Conservation (phyloP, 2,797 vertebrate genomes). For the Macroramphosus scolopax region DNA sequence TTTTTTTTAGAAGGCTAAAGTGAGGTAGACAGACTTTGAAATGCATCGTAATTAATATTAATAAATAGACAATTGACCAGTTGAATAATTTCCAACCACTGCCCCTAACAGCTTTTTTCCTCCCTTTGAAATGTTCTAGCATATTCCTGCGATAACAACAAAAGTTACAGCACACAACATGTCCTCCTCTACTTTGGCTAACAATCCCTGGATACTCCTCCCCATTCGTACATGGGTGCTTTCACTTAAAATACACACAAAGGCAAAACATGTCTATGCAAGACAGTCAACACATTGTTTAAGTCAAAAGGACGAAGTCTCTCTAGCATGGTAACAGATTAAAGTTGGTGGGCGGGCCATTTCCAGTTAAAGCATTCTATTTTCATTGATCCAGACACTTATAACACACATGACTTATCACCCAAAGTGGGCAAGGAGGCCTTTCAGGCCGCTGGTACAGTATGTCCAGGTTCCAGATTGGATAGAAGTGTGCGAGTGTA, state of each 20-base stretch:
- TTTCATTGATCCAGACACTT: conserved; percentile 69
- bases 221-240: conserved; percentile 70
- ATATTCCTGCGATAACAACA: conserved; percentile 75
- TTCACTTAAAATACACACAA: conserved; percentile 74
- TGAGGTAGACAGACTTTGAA: conserved; percentile 83
- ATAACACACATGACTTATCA: conserved; percentile 58
- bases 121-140: conserved; percentile 77
- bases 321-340: conserved; percentile 65
- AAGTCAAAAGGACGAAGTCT: conserved; percentile 65
- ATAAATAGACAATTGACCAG: conserved; percentile 76
- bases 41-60: conserved; percentile 75
- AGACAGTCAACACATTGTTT: conserved; percentile 58
- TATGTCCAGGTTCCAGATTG: conserved; percentile 65
- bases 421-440: conserved; percentile 60
- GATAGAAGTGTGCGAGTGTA: conserved; percentile 59
- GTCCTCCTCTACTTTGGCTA: conserved; percentile 80
- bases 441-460: conserved; percentile 71
- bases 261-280: conserved; percentile 64
- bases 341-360: conserved; percentile 64
- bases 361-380: conserved; percentile 78
- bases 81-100: conserved; percentile 73
- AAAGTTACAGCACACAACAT: conserved; percentile 76
- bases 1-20: conserved; percentile 71
- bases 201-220: conserved; percentile 76
- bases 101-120: conserved; percentile 64